Conservation (phyloP, 2,888 invertebrate species). For the Pantelozetes paolii region DNA sequence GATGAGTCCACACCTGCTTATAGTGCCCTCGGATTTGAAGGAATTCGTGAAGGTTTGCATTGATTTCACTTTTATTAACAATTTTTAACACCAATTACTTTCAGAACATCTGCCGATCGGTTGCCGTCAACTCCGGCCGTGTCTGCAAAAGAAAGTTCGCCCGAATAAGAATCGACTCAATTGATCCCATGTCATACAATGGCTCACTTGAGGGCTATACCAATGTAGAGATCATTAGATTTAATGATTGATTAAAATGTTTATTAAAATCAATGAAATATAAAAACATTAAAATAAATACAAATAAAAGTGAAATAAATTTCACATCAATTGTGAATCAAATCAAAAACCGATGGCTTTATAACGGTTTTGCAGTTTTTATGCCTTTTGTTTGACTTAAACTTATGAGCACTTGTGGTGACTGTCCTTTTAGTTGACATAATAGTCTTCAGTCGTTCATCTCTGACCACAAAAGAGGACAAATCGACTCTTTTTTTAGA, state of each 20-base stretch:
- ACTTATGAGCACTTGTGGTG: neutral
- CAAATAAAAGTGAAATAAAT: neutral
- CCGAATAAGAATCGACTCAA: conserved; percentile 59
- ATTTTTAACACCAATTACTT: neutral
- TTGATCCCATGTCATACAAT: conserved; percentile 7
- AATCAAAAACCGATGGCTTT: neutral
- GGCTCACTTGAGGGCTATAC: conserved; percentile 34
- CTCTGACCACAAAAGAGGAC: conserved; percentile 24
- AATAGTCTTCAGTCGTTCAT: conserved; percentile 24
- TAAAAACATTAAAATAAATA: neutral
- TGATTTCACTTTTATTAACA: no score
- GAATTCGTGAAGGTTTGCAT: conserved; percentile 68
- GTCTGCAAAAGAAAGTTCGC: conserved; percentile 74
- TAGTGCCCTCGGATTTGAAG: conserved; percentile 78
- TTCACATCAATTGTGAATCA: neutral
- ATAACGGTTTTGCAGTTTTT: neutral
- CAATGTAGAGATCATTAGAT: conserved; percentile 37
- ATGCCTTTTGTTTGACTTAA: neutral
- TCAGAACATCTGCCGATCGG: conserved; percentile 67
- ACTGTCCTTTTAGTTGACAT: neutral
- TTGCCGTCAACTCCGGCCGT: conserved; percentile 80
- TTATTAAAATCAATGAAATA: neutral
- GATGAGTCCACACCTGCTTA: conserved; percentile 71
- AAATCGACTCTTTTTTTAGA: neutral
- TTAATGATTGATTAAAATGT: neutral